These are phyloP conservation scores for Perodicticus potto DNA, from an alignment of 2,797 vertebrate species.

Conservation along the genomic window DNA sequence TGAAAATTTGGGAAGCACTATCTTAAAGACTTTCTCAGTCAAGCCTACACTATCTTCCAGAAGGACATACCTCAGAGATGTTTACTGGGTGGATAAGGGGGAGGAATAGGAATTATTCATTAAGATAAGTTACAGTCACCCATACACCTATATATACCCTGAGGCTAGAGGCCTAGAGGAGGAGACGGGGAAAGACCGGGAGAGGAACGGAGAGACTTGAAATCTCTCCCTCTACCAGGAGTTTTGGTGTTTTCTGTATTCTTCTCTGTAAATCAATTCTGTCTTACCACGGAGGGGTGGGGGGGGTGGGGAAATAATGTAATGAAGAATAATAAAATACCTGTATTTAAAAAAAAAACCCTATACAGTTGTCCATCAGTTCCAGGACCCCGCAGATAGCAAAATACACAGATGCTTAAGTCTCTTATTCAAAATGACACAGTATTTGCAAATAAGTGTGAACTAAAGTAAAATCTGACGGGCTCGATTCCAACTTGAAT, in stretches of 20 bases:
- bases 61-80: background rate
- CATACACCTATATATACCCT: no score
- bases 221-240: no score
- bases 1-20: background rate
- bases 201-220: no score
- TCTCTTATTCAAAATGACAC: background rate
- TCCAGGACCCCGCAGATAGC: background rate
- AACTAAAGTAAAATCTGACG: background rate
- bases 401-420: background rate
- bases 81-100: background rate
- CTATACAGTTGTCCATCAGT: background rate
- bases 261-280: no score
- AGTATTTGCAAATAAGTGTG: background rate
- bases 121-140: background rate
- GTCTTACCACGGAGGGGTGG: no score
- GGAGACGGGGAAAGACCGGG: no score
- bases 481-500: no score
- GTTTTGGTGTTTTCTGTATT: no score
- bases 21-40: slow-evolving; percentile 30
- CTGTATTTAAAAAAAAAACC: no score
- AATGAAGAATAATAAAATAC: no score
- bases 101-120: background rate
- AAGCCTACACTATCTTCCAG: background rate
- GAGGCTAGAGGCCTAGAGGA: no score
- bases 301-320: no score